Conservation (phyloP, 2,888 invertebrate species). For the Stomorhina lunata region DNA sequence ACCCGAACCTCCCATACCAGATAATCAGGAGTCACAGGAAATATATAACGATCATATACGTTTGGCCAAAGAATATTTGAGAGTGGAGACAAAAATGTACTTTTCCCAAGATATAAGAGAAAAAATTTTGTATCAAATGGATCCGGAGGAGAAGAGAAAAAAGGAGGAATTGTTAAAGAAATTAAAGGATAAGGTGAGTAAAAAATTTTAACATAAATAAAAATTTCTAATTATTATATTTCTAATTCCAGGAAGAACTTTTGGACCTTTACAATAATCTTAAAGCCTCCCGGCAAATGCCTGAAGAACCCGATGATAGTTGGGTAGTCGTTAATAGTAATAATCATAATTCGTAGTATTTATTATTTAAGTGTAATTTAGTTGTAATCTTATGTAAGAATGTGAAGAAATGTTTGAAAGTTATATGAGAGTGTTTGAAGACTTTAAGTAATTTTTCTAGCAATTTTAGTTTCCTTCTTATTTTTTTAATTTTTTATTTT, state of each 20-base stretch:
- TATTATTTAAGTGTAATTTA: slow-evolving; percentile 8
- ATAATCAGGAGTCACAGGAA: slow-evolving; percentile 88
- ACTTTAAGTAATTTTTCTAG: background rate
- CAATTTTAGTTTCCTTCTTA: slow-evolving; percentile 1
- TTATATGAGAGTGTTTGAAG: slow-evolving; percentile 9
- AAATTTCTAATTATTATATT: background rate
- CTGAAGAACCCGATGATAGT: slow-evolving; percentile 73
- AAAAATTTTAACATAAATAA: background rate
- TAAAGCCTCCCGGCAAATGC: slow-evolving; percentile 62
- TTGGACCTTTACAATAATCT: slow-evolving; percentile 76
- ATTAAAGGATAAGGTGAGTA: slow-evolving; percentile 77
- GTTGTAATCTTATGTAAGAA: background rate
- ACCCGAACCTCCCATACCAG: slow-evolving; percentile 91
- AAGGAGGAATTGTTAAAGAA: slow-evolving; percentile 77
- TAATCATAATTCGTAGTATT: slow-evolving; percentile 74
- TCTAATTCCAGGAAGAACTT: slow-evolving; percentile 73
- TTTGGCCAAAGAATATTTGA: slow-evolving; percentile 92
- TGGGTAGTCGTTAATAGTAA: slow-evolving; percentile 77
- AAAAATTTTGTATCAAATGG: slow-evolving; percentile 83
- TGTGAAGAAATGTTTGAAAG: background rate
- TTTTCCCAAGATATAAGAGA: slow-evolving; percentile 89
- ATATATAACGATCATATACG: slow-evolving; percentile 94
- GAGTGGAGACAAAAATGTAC: slow-evolving; percentile 92
- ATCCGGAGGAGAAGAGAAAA: slow-evolving; percentile 75
- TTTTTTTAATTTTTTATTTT: slow-evolving; percentile 1